Evolutionary conservation across 1,140 invertebrate species (phyloP).

Genomic region (Meloidogyne floridensis): DNA sequence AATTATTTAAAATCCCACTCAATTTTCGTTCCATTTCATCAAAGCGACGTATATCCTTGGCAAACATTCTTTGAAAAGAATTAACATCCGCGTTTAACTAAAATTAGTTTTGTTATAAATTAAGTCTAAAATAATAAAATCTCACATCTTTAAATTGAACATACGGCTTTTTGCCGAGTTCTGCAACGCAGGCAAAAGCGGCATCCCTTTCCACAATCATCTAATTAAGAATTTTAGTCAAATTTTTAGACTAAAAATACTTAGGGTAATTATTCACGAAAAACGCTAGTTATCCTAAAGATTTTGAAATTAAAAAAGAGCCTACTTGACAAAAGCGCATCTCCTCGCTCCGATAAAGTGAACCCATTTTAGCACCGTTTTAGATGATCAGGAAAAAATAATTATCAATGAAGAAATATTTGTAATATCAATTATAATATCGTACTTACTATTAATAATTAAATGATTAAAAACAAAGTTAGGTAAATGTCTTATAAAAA

Average conservation of each 20-base stretch:
- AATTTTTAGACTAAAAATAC: too few relatives aligned
- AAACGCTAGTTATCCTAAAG: not conserved
- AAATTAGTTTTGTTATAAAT: conserved; percentile 14
- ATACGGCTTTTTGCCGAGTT: conserved; percentile 82
- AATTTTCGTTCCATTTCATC: conserved; percentile 90
- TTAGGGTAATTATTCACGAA: not conserved
- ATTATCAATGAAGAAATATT: too few relatives aligned
- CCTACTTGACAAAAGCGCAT: conserved; percentile 73
- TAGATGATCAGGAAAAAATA: too few relatives aligned
- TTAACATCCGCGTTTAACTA: conserved; percentile 77
- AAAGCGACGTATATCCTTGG: conserved; percentile 83
- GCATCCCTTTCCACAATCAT: conserved; percentile 85
- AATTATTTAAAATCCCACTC: conserved; percentile 67
- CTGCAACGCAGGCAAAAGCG: conserved; percentile 83
- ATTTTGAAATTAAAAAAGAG: not conserved
- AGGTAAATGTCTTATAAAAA: too few relatives aligned
- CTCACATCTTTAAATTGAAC: conserved; percentile 89
- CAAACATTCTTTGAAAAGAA: conserved; percentile 86
- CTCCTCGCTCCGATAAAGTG: conserved; percentile 82
- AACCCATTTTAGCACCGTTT: conserved; percentile 65
- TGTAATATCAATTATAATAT: too few relatives aligned
- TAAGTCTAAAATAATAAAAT: conserved; percentile 9
- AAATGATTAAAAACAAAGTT: too few relatives aligned
- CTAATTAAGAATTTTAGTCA: conserved; percentile 71
- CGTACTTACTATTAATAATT: too few relatives aligned